phyloP scores from a whole-genome alignment of 2,888 invertebrate genomes.

The Epiblema foenella region DNA sequence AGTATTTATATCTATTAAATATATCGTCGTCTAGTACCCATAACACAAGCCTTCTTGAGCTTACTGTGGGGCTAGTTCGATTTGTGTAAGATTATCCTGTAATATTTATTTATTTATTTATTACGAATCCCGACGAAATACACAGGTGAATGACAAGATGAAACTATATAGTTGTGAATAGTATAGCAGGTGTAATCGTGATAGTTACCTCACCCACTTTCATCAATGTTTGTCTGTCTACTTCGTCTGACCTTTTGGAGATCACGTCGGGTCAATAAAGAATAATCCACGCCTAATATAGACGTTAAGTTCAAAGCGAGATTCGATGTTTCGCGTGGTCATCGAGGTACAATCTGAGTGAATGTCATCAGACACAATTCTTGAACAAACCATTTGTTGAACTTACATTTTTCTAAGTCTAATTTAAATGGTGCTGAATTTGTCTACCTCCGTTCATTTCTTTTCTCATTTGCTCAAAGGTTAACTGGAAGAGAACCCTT shows the following conservation, averaged over 20 bases:
- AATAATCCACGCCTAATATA: not conserved
- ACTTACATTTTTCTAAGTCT: not conserved
- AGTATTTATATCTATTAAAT: too few species aligned
- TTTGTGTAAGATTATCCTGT: too few species aligned
- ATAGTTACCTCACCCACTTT: slow-evolving; percentile 7
- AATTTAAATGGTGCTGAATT: too few species aligned
- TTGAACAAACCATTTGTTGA: not conserved
- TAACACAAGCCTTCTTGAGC: too few species aligned
- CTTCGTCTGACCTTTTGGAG: slow-evolving; percentile 1
- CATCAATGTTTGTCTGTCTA: slow-evolving; percentile 12
- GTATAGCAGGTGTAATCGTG: not conserved
- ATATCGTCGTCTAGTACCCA: too few species aligned
- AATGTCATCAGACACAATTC: not conserved
- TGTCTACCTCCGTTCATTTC: too few species aligned
- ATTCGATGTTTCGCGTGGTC: not conserved
- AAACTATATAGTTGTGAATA: not conserved
- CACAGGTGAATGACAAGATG: not conserved
- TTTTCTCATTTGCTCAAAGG: too few species aligned
- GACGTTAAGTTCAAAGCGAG: not conserved
- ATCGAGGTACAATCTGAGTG: too few species aligned
- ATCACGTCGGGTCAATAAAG: not conserved
- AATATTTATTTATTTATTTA: too few species aligned
- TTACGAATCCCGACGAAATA: not conserved
- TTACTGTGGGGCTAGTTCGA: too few species aligned
- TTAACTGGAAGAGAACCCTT: too few species aligned